Evolutionary conservation across 2,888 invertebrate genomes (phyloP), one percentile per base, ranked within the genome.

Genomic region (Stenichneumon culpator): DNA sequence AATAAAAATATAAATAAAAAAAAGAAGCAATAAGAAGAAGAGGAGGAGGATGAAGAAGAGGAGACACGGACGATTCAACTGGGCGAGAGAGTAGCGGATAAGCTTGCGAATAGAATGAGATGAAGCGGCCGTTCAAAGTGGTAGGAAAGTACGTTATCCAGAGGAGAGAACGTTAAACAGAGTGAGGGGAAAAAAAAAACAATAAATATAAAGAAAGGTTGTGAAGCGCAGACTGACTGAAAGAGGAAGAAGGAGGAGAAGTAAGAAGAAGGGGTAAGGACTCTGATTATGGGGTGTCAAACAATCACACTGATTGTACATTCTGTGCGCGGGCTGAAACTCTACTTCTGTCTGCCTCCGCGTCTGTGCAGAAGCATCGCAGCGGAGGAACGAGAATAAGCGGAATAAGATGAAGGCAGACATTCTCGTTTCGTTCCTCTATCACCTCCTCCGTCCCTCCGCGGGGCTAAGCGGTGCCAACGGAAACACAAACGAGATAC

Each of bases 241-340:
- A 84, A 82, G 86, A 75, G 86, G 82, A 80, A 80, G 87, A 79
- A 77, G 86, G 81, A 78, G 79, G 87, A 78, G 78, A 79, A 65
- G 75, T 70, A 83, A 81, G 50, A 75, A 81, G 90, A 87, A 88
- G 92, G 90, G 92, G 91, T 92, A 93, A 92, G 91, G 91, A 93
- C 90, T 90, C 92, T 94, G 93, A 94, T 94, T 93, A 94, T 93
- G 94, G 94, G 93, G 94, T 93, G 93, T 94, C 93, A 94, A 94
- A 94, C 93, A 94, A 94, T 94, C 93, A 94, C 91, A 90, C 91
- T 93, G 94, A 94, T 93, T 93, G 93, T 93, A 93, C 92, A 93
- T 93, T 92, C 92, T 90, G 90, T 88, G 88, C 90, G 89, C 80
- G 88, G 84, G 86, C 84, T 84, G 78, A 67, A 87, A 86, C 84